These are phyloP conservation scores for Coelopa frigida DNA, from an alignment of 1,140 invertebrate genomes.

Conservation along the genomic window DNA sequence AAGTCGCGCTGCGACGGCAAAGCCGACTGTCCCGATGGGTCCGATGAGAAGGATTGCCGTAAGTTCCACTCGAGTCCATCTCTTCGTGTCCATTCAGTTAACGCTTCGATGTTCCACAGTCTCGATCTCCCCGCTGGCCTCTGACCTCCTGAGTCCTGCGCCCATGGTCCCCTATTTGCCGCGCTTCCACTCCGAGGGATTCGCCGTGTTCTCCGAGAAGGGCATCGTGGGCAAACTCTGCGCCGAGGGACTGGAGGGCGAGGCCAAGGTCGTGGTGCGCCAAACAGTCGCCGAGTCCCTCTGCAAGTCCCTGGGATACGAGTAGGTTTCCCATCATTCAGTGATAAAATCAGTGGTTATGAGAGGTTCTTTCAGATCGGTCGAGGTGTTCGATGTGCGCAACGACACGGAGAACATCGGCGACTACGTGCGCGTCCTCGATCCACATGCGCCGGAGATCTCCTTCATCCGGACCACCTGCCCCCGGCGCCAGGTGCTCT, in stretches of 20 bases:
- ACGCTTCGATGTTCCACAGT: slow-evolving; percentile 48
- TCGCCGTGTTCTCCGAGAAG: slow-evolving; percentile 75
- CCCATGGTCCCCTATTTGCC: slow-evolving; percentile 56
- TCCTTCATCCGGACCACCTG: slow-evolving; percentile 70
- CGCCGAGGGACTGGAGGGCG: slow-evolving; percentile 57
- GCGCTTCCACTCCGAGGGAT: slow-evolving; percentile 64
- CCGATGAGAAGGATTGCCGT: slow-evolving; percentile 80
- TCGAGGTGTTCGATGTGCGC: slow-evolving; percentile 51
- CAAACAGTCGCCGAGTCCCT: slow-evolving; percentile 66
- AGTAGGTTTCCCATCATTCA: slow-evolving; percentile 48
- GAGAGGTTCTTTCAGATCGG: slow-evolving; percentile 47
- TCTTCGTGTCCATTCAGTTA: not conserved
- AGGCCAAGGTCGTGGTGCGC: slow-evolving; percentile 45
- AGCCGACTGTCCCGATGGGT: slow-evolving; percentile 74
- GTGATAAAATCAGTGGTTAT: no score
- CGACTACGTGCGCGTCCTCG: slow-evolving; percentile 70
- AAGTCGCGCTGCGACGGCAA: slow-evolving; percentile 72
- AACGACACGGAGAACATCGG: slow-evolving; percentile 48
- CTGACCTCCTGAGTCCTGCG: slow-evolving; percentile 50
- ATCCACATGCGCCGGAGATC: slow-evolving; percentile 70
- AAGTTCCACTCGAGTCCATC: slow-evolving; percentile 43
- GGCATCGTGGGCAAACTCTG: slow-evolving; percentile 74
- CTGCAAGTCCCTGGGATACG: slow-evolving; percentile 66
- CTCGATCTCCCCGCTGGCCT: slow-evolving; percentile 61
- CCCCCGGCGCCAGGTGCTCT: slow-evolving; percentile 68